A percentile compares a stretch with the other conserved stretches of the same genome.
phyloP scores from a whole-genome alignment of 2,888 invertebrate genomes.

The Eilema griseolum region DNA sequence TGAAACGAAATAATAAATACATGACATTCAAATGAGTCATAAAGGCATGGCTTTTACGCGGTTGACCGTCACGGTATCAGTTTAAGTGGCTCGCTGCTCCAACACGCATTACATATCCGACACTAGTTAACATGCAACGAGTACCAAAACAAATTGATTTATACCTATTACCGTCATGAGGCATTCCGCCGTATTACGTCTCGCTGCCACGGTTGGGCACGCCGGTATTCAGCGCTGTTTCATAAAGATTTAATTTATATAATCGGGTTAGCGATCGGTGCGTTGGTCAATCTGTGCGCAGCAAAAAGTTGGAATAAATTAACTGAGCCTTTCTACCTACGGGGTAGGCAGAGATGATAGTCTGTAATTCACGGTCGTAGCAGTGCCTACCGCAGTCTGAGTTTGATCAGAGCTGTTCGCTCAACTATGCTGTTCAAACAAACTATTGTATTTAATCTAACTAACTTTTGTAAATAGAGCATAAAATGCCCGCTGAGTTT shows the following conservation, averaged over 20 bases:
- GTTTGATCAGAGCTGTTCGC: too few relatives aligned
- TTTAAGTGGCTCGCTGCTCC: background rate
- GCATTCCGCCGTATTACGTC: background rate
- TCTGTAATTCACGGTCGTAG: too few relatives aligned
- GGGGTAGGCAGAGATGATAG: too few relatives aligned
- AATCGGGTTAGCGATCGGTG: slow-evolving; percentile 10
- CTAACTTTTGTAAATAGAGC: too few relatives aligned
- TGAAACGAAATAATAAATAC: too few relatives aligned
- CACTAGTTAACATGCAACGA: background rate
- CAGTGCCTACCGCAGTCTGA: too few relatives aligned
- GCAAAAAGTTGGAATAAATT: background rate
- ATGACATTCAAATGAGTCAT: background rate
- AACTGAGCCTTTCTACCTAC: too few relatives aligned
- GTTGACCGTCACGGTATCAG: background rate
- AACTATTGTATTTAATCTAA: too few relatives aligned
- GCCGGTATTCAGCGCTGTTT: slow-evolving; percentile 24
- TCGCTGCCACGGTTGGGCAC: slow-evolving; percentile 13
- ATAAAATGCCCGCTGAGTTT: too few relatives aligned
- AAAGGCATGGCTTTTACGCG: background rate
- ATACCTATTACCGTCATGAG: background rate
- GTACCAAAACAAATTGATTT: background rate
- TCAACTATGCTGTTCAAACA: too few relatives aligned
- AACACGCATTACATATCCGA: background rate
- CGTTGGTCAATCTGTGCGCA: background rate
- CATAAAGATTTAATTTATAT: slow-evolving; percentile 8